phyloP scores from a whole-genome alignment of 30 jellyfish, hydroid and myxozoan species.

The Aurelia sp. region DNA sequence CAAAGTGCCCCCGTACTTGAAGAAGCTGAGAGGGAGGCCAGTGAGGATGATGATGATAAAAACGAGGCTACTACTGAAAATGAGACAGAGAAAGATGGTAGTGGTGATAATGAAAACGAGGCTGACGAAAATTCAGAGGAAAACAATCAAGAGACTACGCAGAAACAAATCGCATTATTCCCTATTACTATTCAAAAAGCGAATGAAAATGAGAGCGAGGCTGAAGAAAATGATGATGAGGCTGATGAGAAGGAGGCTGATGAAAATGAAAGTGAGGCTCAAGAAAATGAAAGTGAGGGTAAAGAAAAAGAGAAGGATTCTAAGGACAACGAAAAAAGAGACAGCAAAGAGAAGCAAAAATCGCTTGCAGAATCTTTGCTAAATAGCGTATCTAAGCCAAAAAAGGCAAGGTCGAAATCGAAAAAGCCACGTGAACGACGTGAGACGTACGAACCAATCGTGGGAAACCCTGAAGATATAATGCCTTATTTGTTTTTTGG shows the following conservation, averaged over 20 bases:
- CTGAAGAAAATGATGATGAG: slow-evolving; percentile 18
- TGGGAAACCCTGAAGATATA: slow-evolving; percentile 75
- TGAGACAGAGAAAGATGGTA: not conserved
- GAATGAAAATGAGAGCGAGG: not conserved
- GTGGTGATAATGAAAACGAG: slow-evolving; percentile 2
- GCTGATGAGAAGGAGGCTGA: slow-evolving; percentile 3
- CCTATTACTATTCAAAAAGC: not conserved
- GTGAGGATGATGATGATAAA: not conserved
- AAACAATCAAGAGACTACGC: not conserved
- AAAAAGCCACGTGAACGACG: slow-evolving; percentile 32
- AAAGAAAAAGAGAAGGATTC: not conserved
- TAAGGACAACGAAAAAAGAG: not conserved
- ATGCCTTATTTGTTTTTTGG: slow-evolving; percentile 65
- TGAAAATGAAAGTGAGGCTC: not conserved
- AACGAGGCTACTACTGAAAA: not conserved
- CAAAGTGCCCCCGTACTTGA: not conserved
- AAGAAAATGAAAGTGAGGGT: not conserved
- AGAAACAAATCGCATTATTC: not conserved
- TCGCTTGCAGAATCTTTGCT: not conserved
- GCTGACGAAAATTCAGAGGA: slow-evolving; percentile 14
- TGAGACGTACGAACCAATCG: slow-evolving; percentile 45
- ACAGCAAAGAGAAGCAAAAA: slow-evolving; percentile 5
- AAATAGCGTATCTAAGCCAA: not conserved
- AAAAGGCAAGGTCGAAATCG: not conserved
- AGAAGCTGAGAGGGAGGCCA: not conserved